phyloP scores from a whole-genome alignment of 2,888 invertebrate species.

The Endotricha flammealis region DNA sequence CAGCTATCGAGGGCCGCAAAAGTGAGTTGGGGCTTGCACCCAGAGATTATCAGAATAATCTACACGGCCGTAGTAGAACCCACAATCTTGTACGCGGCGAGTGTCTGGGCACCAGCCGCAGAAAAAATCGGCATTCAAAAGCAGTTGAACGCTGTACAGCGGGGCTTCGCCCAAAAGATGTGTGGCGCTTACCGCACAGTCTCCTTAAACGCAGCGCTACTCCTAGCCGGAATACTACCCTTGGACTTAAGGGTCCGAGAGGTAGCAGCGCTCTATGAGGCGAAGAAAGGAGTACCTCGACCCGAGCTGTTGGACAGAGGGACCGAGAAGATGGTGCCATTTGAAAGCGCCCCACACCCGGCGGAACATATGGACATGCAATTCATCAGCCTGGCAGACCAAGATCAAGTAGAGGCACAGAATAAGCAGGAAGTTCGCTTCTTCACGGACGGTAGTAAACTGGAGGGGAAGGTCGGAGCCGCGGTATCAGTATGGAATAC shows the following conservation, averaged over 20 bases:
- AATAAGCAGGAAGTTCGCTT: background rate
- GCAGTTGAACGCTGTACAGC: background rate
- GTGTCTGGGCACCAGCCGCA: conserved; percentile 1
- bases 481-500: background rate
- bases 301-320: background rate
- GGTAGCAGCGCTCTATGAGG: background rate
- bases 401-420: background rate
- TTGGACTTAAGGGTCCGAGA: background rate
- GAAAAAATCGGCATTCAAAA: background rate
- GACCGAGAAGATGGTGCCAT: background rate
- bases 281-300: background rate
- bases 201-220: background rate
- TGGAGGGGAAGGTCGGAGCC: background rate
- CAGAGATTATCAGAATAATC: background rate
- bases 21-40: background rate
- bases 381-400: background rate
- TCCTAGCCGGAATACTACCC: background rate
- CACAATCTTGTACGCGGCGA: background rate
- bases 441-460: background rate
- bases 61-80: background rate
- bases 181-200: background rate
- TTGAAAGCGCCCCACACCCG: background rate
- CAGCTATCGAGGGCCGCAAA: no score
- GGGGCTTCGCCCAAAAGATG: background rate
- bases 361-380: background rate